Percentiles rank a stretch among this genome's conserved stretches.
These are phyloP conservation scores for Cossypha dichroa DNA, from an alignment of 2,797 vertebrate species.

Conservation along the genomic window DNA sequence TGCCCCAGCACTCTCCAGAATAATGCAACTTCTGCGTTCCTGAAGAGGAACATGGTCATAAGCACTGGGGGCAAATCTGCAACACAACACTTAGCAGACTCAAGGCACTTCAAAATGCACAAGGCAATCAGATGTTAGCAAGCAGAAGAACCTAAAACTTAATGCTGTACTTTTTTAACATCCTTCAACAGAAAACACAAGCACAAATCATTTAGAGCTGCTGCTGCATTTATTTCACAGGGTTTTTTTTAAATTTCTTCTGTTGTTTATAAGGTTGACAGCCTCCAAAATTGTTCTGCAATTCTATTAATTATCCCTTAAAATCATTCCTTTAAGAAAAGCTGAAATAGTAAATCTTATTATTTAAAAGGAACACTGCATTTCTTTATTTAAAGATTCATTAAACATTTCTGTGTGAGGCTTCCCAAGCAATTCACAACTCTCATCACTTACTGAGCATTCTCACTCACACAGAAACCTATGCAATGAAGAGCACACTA, in stretches of 20 bases:
- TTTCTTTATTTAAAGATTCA: background rate
- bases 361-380: background rate
- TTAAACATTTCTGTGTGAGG: background rate
- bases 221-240: background rate
- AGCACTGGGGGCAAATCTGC: accelerated
- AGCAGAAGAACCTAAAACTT: background rate
- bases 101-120: background rate
- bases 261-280: background rate
- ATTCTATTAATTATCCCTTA: background rate
- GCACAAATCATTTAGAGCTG: background rate
- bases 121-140: accelerated
- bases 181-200: background rate
- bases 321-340: background rate
- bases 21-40: background rate
- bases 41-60: background rate
- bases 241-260: accelerated
- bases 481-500: accelerated
- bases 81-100: background rate
- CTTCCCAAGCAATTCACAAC: background rate
- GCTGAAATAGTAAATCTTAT: background rate
- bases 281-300: background rate
- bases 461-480: background rate
- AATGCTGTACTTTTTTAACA: accelerated
- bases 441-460: background rate
- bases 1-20: background rate